These are phyloP conservation scores for Rapana venosa DNA, from an alignment of 2,888 invertebrate genomes.

Conservation along the genomic window DNA sequence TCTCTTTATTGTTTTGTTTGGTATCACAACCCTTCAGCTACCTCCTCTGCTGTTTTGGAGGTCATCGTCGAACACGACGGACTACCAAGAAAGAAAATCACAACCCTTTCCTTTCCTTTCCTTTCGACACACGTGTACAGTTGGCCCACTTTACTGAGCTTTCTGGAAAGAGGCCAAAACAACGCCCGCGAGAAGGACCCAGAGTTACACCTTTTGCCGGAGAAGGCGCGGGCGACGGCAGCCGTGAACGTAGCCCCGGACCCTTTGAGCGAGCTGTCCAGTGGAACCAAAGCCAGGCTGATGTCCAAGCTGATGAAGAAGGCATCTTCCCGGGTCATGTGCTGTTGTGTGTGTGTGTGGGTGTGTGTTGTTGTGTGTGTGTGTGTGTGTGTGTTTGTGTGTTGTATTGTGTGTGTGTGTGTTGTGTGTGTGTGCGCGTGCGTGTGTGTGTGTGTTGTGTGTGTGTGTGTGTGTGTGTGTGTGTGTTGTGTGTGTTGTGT, in stretches of 20 bases:
- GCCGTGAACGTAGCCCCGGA: conserved; percentile 56
- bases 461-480: conserved; percentile 2
- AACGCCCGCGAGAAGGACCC: conserved; percentile 63
- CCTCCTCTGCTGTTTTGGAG: no score
- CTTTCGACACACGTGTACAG: conserved; percentile 51
- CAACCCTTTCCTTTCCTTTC: no score
- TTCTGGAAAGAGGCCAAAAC: conserved; percentile 71
- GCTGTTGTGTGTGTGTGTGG: neutral
- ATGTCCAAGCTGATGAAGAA: conserved; percentile 62
- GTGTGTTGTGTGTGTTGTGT: neutral
- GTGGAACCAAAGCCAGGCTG: conserved; percentile 60
- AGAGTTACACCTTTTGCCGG: conserved; percentile 61
- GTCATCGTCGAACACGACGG: no score
- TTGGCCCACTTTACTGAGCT: conserved; percentile 75
- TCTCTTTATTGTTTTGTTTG: no score
- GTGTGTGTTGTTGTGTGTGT: neutral
- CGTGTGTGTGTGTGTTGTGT: neutral
- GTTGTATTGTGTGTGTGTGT: neutral
- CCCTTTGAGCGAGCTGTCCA: conserved; percentile 63
- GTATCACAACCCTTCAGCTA: no score
- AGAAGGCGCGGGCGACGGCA: conserved; percentile 56
- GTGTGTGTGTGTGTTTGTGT: neutral
- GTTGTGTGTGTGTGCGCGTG: neutral
- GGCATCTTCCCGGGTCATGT: conserved; percentile 45
- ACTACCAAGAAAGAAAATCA: no score